Conservation (phyloP, 2,888 invertebrate species). For the Gymnosoma rotundatum region DNA sequence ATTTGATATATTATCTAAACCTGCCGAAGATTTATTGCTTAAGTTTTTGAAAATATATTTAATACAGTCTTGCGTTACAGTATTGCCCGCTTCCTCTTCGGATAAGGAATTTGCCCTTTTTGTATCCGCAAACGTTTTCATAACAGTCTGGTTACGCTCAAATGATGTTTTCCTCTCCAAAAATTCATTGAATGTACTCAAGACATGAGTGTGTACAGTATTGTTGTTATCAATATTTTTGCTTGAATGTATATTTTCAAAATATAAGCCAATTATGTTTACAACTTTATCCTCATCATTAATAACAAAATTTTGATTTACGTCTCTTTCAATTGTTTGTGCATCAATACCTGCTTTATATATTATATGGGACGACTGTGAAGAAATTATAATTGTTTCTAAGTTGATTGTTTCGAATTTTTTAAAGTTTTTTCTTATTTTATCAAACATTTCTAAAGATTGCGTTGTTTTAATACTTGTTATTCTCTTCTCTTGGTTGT, state of each 20-base stretch:
- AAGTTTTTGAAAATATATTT: too few relatives aligned
- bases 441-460: background rate
- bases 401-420: background rate
- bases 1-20: too few relatives aligned
- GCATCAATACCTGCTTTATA: constrained; percentile 1
- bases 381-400: background rate
- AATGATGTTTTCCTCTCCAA: background rate
- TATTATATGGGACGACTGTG: background rate
- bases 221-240: background rate
- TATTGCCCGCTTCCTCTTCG: background rate
- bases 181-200: background rate
- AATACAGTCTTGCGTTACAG: too few relatives aligned
- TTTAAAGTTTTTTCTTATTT: background rate
- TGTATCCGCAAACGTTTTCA: too few relatives aligned
- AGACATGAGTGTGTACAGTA: background rate
- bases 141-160: too few relatives aligned
- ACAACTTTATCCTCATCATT: constrained; percentile 5
- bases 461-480: background rate
- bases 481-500: background rate
- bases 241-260: background rate
- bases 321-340: background rate
- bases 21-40: too few relatives aligned
- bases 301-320: background rate
- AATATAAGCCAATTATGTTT: constrained; percentile 1
- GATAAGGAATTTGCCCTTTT: too few relatives aligned